Conservation (phyloP, 2,797 vertebrate species). For the Petrocephalus sullivani region DNA sequence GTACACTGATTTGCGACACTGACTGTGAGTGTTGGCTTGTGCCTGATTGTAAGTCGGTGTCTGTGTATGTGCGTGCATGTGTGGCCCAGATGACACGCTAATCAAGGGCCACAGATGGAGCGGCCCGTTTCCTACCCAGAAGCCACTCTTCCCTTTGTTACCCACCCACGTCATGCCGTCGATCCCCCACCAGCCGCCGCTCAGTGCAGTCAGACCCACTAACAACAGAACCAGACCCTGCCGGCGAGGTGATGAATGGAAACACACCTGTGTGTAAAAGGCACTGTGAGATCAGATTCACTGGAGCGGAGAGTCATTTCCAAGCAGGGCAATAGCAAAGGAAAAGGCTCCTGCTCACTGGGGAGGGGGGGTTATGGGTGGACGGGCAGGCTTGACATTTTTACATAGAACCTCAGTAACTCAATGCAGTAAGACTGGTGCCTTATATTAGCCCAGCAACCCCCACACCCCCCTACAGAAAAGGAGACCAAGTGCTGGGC, state of each 20-base stretch:
- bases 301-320: background rate
- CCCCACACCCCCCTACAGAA: background rate
- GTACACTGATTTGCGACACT: background rate
- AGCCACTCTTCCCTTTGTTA: conserved; percentile 43
- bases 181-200: background rate
- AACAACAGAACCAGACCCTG: background rate
- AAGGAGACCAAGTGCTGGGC: background rate
- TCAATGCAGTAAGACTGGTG: background rate
- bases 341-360: background rate
- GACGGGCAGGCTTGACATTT: background rate
- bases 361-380: background rate
- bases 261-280: background rate
- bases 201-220: background rate
- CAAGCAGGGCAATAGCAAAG: background rate
- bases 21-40: background rate
- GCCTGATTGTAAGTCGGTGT: conserved; percentile 40
- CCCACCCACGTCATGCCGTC: conserved; percentile 38
- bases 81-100: conserved; percentile 58
- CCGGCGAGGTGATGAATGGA: background rate
- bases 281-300: background rate
- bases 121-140: conserved; percentile 45
- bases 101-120: conserved; percentile 46
- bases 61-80: conserved; percentile 38
- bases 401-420: background rate
- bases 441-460: background rate